Percentiles rank a stretch among this genome's conserved stretches.
Conservation (phyloP, 2,888 invertebrate species). For the Nomada ferruginata region DNA sequence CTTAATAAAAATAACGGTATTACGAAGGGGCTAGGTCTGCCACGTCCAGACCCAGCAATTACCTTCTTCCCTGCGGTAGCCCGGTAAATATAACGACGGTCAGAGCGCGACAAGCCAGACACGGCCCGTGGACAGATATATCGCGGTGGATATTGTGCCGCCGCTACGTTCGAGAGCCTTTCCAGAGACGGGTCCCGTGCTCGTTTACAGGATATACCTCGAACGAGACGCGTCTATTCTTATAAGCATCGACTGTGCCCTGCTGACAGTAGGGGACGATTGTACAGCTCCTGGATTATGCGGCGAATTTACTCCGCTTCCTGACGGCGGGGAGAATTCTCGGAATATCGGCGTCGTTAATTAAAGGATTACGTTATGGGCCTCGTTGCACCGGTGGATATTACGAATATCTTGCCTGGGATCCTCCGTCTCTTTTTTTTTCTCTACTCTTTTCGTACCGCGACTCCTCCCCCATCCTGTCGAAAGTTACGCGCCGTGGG, state of each 20-base stretch:
- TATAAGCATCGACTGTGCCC: neutral
- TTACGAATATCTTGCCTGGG: conserved; percentile 11
- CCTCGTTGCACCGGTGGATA: conserved; percentile 31
- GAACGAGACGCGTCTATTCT: conserved; percentile 32
- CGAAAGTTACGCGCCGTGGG: conserved; percentile 13
- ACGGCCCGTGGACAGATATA: conserved; percentile 52
- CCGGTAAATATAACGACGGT: conserved; percentile 65
- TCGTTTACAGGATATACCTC: conserved; percentile 28
- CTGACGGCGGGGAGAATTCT: neutral
- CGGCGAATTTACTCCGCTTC: conserved; percentile 28
- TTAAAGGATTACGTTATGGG: conserved; percentile 38
- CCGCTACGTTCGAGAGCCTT: neutral
- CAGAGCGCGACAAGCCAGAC: conserved; percentile 55
- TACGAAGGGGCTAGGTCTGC: conserved; percentile 41
- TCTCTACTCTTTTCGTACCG: neutral
- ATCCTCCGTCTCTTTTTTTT: neutral
- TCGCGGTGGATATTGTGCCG: conserved; percentile 57
- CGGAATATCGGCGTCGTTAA: conserved; percentile 44
- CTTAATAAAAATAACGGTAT: conserved; percentile 75
- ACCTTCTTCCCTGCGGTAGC: conserved; percentile 56
- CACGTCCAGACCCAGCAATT: conserved; percentile 64
- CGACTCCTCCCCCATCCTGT: neutral
- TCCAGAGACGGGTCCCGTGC: conserved; percentile 12
- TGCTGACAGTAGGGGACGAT: neutral
- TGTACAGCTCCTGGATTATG: conserved; percentile 28